Conservation (phyloP, 2,113 vertebrate species). For the Microcebus murinus region DNA sequence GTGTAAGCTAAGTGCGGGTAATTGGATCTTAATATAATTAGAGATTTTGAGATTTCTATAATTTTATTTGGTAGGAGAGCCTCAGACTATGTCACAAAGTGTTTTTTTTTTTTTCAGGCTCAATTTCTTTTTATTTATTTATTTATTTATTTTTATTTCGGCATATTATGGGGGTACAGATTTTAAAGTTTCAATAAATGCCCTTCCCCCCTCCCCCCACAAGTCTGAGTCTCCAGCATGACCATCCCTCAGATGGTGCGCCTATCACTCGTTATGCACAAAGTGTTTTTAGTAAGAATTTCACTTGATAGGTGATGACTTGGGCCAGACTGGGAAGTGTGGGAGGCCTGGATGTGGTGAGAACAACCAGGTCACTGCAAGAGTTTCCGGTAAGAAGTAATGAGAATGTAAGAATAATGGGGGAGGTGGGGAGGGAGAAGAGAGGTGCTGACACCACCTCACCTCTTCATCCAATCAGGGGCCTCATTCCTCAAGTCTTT, state of each 20-base stretch:
- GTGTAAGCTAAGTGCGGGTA: neutral
- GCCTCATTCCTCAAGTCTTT: neutral
- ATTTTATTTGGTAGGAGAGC: neutral
- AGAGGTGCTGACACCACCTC: neutral
- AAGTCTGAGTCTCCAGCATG: no score
- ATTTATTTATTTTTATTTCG: no score
- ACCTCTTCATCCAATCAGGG: neutral
- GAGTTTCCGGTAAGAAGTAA: slow-evolving; percentile 3
- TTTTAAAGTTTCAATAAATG: no score
- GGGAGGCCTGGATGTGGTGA: neutral
- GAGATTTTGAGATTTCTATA: neutral
- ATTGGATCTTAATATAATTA: neutral
- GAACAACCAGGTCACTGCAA: neutral
- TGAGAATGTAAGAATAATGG: neutral
- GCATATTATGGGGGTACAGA: no score
- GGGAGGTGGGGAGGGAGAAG: neutral
- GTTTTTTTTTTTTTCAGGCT: no score
- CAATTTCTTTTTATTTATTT: no score
- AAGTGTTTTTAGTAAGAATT: neutral
- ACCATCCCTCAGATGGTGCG: no score
- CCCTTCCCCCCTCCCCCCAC: no score
- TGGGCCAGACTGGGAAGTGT: neutral
- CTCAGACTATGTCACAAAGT: neutral
- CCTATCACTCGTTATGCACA: no score
- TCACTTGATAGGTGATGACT: neutral